Evolutionary conservation across 2,888 invertebrate species (phyloP).

Genomic region (Hemithea aestivaria): DNA sequence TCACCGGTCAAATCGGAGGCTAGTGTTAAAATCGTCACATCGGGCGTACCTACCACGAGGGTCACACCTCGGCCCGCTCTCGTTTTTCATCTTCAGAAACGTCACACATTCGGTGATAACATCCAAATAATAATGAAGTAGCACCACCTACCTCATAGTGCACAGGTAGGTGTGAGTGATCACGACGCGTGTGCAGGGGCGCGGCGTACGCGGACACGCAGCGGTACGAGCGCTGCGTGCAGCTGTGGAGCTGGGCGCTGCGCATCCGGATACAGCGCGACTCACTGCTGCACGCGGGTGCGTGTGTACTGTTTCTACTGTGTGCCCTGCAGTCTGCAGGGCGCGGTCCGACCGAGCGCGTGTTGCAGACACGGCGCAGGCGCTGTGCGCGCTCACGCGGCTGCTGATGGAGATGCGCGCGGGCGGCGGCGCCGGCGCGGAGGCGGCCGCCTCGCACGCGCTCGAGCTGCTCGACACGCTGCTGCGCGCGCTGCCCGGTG

Average conservation of each 20-base stretch:
- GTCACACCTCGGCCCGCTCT: no score
- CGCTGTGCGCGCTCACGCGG: constrained; percentile 91
- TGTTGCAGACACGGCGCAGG: constrained; percentile 86
- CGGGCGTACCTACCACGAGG: no score
- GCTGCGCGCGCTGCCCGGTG: constrained; percentile 79
- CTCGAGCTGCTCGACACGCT: constrained; percentile 73
- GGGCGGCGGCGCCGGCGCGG: constrained; percentile 77
- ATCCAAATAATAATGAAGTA: no score
- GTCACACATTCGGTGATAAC: no score
- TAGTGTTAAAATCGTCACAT: no score
- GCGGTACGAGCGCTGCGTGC: constrained; percentile 89
- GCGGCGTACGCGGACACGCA: constrained; percentile 86
- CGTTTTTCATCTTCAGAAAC: no score
- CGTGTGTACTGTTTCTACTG: neutral
- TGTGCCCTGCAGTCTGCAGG: neutral
- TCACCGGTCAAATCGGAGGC: no score
- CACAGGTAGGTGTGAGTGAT: no score
- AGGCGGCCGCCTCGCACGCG: constrained; percentile 38
- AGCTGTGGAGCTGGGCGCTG: constrained; percentile 91
- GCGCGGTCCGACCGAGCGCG: neutral
- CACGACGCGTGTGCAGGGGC: constrained; percentile 72
- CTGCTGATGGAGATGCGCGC: constrained; percentile 87
- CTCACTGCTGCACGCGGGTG: constrained; percentile 79
- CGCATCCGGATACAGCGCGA: constrained; percentile 88
- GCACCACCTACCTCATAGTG: no score